These are phyloP conservation scores for Tamandua tetradactyla DNA, from an alignment of 2,797 vertebrate species.

Conservation along the genomic window DNA sequence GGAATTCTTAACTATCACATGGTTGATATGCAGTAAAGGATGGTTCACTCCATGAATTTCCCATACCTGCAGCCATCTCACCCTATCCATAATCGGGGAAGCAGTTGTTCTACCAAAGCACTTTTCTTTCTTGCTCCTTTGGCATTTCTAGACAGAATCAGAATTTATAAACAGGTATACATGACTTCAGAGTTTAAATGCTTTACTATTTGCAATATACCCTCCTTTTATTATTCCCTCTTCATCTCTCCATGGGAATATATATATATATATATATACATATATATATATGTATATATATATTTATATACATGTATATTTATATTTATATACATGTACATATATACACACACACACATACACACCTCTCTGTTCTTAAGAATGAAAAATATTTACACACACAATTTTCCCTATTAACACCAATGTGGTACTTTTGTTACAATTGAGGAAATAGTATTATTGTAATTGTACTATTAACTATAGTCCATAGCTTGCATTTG, in stretches of 20 bases:
- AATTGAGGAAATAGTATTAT: no score
- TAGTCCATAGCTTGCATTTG: no score
- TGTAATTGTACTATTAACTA: no score
- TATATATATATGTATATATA: no score
- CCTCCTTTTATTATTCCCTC: neutral
- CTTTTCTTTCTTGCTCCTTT: neutral
- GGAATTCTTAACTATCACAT: neutral
- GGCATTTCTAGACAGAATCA: neutral
- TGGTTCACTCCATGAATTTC: neutral
- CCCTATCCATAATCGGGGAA: neutral
- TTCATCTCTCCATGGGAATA: neutral
- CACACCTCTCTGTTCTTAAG: no score
- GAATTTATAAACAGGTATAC: neutral
- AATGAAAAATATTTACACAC: neutral
- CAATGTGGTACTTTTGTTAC: no score
- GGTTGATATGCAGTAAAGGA: neutral
- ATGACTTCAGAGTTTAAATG: neutral
- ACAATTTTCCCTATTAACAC: no score
- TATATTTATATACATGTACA: no score
- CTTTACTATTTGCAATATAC: neutral
- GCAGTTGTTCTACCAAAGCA: fast-evolving
- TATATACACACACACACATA: no score
- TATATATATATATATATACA: neutral
- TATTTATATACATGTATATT: no score
- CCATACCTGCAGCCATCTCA: neutral